Base-by-base conservation (phyloP, 2,113 vertebrate species). In the Sinocyclocheilus rhinocerous region DNA sequence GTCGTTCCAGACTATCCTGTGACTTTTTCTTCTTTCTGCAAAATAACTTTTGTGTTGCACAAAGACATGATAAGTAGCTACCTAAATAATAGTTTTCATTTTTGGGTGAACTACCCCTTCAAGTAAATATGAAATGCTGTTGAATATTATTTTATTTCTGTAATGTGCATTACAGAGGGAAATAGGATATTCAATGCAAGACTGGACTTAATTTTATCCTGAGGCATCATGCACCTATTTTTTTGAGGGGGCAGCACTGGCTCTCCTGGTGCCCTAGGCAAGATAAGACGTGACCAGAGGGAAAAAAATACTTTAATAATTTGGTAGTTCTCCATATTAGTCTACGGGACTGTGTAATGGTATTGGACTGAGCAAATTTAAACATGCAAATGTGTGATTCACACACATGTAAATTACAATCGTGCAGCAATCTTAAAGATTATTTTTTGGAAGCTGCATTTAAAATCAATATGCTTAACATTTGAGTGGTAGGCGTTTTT, bases 211-310 rank as follows among this genome's bases (percentile, higher is more conserved):
- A 48, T 75, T 16, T 50, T 76, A 24, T 76, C 72, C 72, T 50
- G 72, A 76, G 72, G 72, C 72, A 16, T 76, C n/a, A 48, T 76
- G 39, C 72, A 15, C 22, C 4, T 39, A 4, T 39, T 75, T 75
- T 65, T 75, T 75, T 75, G 4, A n/a, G 36, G 39, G 39, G 39
- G 22, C 72, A 75, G 72, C 72, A 24, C 39, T 75, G 72, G 39
- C 22, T 75, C 22, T n/a, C 12, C 22, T 24, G 42, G 22, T 24
- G 72, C 72, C 72, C 42, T 50, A 76, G 42, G 72, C 72, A 76
- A 76, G 72, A 76, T 7, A 24, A 45, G 72, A 75, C 6, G 42
- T 76, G 72, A 76, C 72, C 12, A 24, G 72, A 26, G n/a, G n/a
- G n/a, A 26, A 48, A 22, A 33, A 39, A 72, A 42, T n/a, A 5